Evolutionary conservation across 1,140 invertebrate species (phyloP).

Genomic region (Brachionus calyciflorus): DNA sequence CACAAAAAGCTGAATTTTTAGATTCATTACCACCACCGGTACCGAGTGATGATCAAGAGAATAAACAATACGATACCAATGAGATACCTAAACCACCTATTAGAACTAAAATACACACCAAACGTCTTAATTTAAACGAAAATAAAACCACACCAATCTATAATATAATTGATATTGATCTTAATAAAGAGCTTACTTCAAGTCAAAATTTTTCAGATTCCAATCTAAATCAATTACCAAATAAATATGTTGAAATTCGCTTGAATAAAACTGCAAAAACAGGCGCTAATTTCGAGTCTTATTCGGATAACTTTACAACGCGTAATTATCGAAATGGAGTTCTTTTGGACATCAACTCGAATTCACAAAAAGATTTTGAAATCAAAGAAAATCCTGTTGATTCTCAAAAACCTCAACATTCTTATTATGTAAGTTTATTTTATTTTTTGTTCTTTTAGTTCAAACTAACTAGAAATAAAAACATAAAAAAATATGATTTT

Average conservation of each 20-base stretch:
- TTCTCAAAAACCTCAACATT: not conserved
- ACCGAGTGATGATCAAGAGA: constrained; percentile 19
- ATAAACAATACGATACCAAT: not conserved
- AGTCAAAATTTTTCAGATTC: not conserved
- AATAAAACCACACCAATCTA: not conserved
- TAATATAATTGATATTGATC: constrained; percentile 27
- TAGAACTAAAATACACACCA: not conserved
- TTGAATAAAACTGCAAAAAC: not conserved
- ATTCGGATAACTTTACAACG: not conserved
- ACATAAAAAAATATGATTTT: not conserved
- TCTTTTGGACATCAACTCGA: not conserved
- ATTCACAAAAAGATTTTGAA: constrained; percentile 20
- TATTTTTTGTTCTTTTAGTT: not conserved
- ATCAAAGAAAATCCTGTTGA: not conserved
- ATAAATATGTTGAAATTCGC: constrained; percentile 33
- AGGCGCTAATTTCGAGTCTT: constrained; percentile 10
- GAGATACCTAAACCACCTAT: not conserved
- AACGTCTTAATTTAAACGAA: constrained; percentile 1
- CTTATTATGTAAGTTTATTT: not conserved
- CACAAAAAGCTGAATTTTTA: not conserved
- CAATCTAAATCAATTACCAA: not conserved
- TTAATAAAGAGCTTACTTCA: not conserved
- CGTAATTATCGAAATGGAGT: constrained; percentile 24
- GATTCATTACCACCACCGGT: not conserved
- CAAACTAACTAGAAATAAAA: not conserved